phyloP scores from a whole-genome alignment of 2,888 invertebrate genomes.

The Epirrhoe alternata region DNA sequence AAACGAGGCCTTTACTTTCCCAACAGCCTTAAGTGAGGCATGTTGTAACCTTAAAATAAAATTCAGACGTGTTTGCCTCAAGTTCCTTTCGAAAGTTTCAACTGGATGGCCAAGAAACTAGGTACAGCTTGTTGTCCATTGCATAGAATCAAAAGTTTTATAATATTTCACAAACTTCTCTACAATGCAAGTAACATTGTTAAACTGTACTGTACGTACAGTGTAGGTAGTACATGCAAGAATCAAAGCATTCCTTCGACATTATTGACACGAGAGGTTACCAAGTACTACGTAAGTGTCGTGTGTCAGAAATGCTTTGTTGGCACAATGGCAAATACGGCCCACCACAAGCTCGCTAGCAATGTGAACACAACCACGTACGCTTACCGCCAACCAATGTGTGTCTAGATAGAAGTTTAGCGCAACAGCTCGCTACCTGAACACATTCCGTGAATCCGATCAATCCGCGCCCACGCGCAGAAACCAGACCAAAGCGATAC shows the following conservation, averaged over 20 bases:
- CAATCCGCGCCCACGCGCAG: constrained; percentile 54
- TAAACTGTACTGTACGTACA: background rate
- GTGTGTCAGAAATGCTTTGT: constrained; percentile 52
- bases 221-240: background rate
- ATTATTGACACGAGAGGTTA: constrained; percentile 26
- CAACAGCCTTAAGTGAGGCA: constrained; percentile 51
- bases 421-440: constrained; percentile 33
- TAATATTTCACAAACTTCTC: background rate
- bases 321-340: constrained; percentile 26
- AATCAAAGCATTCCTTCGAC: constrained; percentile 22
- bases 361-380: constrained; percentile 55
- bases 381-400: constrained; percentile 31
- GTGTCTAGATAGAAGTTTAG: constrained; percentile 1
- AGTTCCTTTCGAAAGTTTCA: constrained; percentile 17
- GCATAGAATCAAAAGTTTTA: background rate
- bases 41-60: constrained; percentile 40
- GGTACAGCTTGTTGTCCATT: background rate
- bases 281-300: constrained; percentile 45
- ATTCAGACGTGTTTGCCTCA: constrained; percentile 26
- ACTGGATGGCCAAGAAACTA: background rate
- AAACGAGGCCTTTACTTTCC: constrained; percentile 79
- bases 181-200: background rate
- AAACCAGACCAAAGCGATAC: constrained; percentile 45
- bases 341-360: constrained; percentile 48
- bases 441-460: constrained; percentile 59